Evolutionary conservation across 2,797 vertebrate genomes (phyloP), one percentile per base, ranked within the genome.

Genomic region (Cyclopterus lumpus): DNA sequence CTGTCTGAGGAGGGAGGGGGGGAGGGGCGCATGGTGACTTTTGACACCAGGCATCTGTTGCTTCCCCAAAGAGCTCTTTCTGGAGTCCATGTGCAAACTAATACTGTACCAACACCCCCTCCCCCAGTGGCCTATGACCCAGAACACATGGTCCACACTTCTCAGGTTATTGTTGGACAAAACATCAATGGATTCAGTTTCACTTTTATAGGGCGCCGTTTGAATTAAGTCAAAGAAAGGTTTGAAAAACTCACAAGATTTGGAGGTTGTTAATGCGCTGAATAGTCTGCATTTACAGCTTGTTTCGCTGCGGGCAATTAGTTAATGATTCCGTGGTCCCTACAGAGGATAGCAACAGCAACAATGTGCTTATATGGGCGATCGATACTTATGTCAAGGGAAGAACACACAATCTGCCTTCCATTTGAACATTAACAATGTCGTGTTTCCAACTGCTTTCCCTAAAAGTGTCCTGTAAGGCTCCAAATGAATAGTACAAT

Each of bases 31-130:
- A 1, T 10, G 3, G 69, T 87, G 88, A 88, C 81, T 88, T 92
- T 81, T 90, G 90, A 90, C 89, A 90, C 58, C 24, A 3, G 82
- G 88, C 89, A 90, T 90, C 91, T 91, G 88, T 79, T 88, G 72
- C 73, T 81, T 84, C 73, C 88, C 79, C 67, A 77, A 77, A 73
- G 32, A 59, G 26, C 70, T 70, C 72, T 72, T 69, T 77, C 67
- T 82, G 51, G 44, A 67, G 75, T 71, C 73, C 42, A 32, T 77
- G 72, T 78, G 72, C 84, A 84, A 86, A 83, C 66, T 79, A 88
- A 85, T 78, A 88, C 83, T 88, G 87, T 88, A 86, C 51, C 40
- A 55, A 51, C 53, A 48, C 4, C 63, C 59, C 51, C 3, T 38
- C 40, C 55, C 53, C 26, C 54, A 10, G 6, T 30, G 76, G 32